Percentiles rank a stretch among this genome's conserved stretches.
These are phyloP conservation scores for Octomys mimax DNA, from an alignment of 2,797 vertebrate species.

Conservation along the genomic window DNA sequence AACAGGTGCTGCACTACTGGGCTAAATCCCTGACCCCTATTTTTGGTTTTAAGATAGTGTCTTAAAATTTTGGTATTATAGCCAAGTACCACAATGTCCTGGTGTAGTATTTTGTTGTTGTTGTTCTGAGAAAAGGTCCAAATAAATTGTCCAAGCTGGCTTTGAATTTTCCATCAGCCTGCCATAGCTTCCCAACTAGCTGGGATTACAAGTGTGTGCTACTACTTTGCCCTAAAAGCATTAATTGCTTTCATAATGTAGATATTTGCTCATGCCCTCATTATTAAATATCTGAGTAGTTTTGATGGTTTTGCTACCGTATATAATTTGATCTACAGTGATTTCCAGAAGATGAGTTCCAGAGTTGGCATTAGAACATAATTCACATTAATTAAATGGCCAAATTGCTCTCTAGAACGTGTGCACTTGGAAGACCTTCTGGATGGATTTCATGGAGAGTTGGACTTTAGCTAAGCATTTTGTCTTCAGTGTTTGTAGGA, in stretches of 20 bases:
- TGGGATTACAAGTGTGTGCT: neutral
- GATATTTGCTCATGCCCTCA: neutral
- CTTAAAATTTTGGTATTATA: neutral
- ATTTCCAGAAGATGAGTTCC: conserved; percentile 41
- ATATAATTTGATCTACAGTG: neutral
- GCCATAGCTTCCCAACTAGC: neutral
- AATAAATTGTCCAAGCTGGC: neutral
- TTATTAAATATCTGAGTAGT: neutral
- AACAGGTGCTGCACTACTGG: neutral
- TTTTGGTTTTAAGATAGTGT: neutral
- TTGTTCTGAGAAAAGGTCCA: neutral
- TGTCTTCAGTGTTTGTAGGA: conserved; percentile 20
- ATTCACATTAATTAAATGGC: neutral
- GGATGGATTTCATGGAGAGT: neutral
- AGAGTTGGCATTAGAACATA: neutral
- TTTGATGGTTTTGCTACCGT: neutral
- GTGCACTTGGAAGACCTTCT: neutral
- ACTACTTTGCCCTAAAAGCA: neutral
- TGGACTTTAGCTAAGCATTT: neutral
- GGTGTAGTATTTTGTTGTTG: neutral
- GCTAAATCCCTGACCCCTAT: neutral
- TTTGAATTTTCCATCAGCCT: neutral
- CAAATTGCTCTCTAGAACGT: neutral
- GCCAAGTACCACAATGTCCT: neutral
- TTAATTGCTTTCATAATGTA: neutral